A percentile compares a stretch with the other conserved stretches of the same genome.
Evolutionary conservation across 2,113 vertebrate genomes (phyloP).

Genomic region (Albula glossodonta): DNA sequence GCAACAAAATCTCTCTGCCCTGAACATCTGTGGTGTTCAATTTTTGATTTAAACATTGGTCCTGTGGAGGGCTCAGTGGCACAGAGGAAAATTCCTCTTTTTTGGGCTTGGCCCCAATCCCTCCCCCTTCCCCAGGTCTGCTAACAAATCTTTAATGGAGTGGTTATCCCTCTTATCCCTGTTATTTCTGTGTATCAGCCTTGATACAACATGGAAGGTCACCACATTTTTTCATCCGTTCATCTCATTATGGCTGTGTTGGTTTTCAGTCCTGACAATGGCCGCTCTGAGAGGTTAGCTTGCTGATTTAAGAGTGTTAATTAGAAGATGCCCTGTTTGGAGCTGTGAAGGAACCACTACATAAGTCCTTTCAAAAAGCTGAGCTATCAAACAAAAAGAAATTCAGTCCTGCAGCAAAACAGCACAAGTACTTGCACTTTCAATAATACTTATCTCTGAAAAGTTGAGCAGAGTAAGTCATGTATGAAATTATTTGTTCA

Average conservation of each 20-base stretch:
- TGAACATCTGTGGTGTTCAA: too few species aligned
- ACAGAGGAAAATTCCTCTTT: too few species aligned
- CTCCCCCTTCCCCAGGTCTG: too few species aligned
- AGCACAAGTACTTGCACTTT: neutral
- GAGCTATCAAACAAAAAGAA: neutral
- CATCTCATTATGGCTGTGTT: neutral
- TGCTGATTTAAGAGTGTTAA: neutral
- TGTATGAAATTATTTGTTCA: constrained; percentile 1
- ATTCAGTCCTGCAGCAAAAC: neutral
- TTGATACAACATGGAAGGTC: neutral
- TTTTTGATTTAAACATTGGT: too few species aligned
- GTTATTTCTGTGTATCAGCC: neutral
- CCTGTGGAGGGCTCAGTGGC: too few species aligned
- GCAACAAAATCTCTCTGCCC: too few species aligned
- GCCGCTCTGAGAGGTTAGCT: neutral
- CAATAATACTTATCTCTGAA: neutral
- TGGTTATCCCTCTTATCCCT: too few species aligned
- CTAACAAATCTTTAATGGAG: too few species aligned
- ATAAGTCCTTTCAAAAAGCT: neutral
- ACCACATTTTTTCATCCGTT: neutral
- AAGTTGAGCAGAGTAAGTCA: neutral
- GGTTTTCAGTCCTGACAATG: neutral
- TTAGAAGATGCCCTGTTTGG: neutral
- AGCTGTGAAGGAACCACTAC: neutral
- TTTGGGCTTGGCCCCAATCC: too few species aligned